These are phyloP conservation scores for Lamproptera curius DNA, from an alignment of 2,888 invertebrate species.

Conservation along the genomic window DNA sequence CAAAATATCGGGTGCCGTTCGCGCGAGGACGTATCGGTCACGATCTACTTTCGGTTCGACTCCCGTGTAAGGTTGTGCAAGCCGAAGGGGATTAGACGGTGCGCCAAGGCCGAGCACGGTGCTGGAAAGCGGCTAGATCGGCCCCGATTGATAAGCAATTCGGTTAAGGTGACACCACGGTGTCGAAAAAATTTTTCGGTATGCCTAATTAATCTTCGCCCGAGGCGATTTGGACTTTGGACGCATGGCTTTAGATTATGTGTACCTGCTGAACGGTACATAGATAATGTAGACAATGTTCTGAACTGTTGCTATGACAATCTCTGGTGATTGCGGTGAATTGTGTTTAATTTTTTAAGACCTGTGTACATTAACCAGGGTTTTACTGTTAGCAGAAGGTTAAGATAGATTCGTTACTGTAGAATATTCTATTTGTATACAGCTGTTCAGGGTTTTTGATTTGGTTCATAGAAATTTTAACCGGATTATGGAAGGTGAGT, in stretches of 20 bases:
- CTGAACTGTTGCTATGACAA: background rate
- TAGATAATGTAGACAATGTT: too few species aligned
- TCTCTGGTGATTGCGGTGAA: background rate
- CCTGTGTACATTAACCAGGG: too few species aligned
- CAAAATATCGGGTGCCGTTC: conserved; percentile 18
- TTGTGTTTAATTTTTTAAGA: background rate
- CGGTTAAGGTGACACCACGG: conserved; percentile 40
- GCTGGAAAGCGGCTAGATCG: conserved; percentile 4
- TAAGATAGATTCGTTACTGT: too few species aligned
- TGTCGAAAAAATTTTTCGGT: conserved; percentile 24
- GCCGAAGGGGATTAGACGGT: conserved; percentile 18
- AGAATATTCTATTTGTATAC: too few species aligned
- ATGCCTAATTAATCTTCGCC: background rate
- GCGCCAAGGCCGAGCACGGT: conserved; percentile 22
- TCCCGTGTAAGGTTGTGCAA: conserved; percentile 54
- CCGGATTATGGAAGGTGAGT: too few species aligned
- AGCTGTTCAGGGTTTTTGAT: too few species aligned
- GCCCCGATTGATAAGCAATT: conserved; percentile 29
- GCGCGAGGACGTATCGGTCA: conserved; percentile 59
- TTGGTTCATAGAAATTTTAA: too few species aligned
- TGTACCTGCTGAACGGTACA: too few species aligned
- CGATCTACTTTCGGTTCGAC: conserved; percentile 39
- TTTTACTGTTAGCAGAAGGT: too few species aligned
- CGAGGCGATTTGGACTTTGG: background rate
- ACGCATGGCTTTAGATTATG: too few species aligned